These are phyloP conservation scores for Furcula furcula DNA, from an alignment of 2,888 invertebrate species.

Conservation along the genomic window DNA sequence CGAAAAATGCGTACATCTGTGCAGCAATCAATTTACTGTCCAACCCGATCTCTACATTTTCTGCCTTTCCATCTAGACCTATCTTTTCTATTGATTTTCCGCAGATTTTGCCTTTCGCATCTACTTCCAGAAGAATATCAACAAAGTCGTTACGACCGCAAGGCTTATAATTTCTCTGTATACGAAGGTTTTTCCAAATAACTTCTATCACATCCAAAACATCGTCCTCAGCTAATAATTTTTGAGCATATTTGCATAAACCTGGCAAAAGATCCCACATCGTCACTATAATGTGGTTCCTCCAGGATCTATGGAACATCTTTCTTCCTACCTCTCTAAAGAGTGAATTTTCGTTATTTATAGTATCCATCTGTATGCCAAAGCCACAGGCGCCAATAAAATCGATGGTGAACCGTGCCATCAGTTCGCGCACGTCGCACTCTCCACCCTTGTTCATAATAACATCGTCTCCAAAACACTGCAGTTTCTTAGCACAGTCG, in stretches of 20 bases:
- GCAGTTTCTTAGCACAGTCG: constrained; percentile 53
- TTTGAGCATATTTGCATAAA: constrained; percentile 2
- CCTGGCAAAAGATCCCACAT: constrained; percentile 16
- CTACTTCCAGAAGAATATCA: constrained; percentile 39
- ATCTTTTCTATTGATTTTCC: constrained; percentile 36
- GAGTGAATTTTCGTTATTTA: constrained; percentile 40
- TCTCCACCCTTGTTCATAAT: constrained; percentile 9
- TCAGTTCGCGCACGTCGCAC: constrained; percentile 43
- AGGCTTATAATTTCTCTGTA: constrained; percentile 39
- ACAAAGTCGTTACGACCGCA: constrained; percentile 42
- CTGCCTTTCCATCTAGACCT: constrained; percentile 33
- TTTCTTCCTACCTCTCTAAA: constrained; percentile 32
- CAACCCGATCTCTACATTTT: constrained; percentile 30
- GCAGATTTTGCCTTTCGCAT: constrained; percentile 32
- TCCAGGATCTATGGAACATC: constrained; percentile 12
- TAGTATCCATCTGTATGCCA: constrained; percentile 39
- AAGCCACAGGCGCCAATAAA: constrained; percentile 52
- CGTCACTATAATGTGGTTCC: not conserved
- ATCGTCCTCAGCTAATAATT: no score
- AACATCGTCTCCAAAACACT: constrained; percentile 34
- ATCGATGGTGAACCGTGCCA: constrained; percentile 49
- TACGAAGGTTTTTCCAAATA: no score
- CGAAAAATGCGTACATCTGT: constrained; percentile 47
- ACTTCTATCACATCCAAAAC: constrained; percentile 23
- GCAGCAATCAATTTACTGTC: constrained; percentile 32